Evolutionary conservation across 35 echinoderm and acorn worm species (phyloP), one percentile per base, ranked within the genome.

Genomic region (Eucidaris tribuloides): DNA sequence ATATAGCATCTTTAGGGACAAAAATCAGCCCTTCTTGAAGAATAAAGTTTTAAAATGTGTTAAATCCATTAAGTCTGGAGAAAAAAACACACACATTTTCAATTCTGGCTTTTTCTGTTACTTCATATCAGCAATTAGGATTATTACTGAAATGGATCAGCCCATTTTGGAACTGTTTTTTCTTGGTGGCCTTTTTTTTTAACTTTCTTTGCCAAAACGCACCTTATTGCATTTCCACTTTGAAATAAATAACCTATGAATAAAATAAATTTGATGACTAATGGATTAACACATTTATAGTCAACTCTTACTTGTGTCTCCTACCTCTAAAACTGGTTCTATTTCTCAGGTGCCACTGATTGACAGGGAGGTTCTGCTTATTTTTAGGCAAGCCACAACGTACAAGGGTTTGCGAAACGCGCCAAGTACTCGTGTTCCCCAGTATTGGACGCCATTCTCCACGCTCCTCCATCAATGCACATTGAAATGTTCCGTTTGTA

Each of bases 261-360:
- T n/a, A n/a, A n/a, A n/a, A n/a, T n/a, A n/a, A n/a, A n/a, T n/a
- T n/a, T n/a, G n/a, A n/a, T n/a, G n/a, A n/a, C n/a, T n/a, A n/a
- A n/a, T n/a, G n/a, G n/a, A n/a, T n/a, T n/a, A n/a, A n/a, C n/a
- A n/a, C n/a, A n/a, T n/a, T n/a, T n/a, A n/a, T n/a, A n/a, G n/a
- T n/a, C n/a, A n/a, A n/a, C n/a, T n/a, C n/a, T n/a, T n/a, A n/a
- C 27, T 15, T 20, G 18, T 9, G 29, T 13, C 5, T 80, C 86
- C 55, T 43, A 99, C 96, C 96, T 24, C 71, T 36, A 52, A 99
- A 93, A 74, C 90, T 99, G 32, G 87, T 80, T 23, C 60, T 87
- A 78, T 99, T 99, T 62, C 96, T 83, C 11, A 99, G 62, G 81
- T 99, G 96, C 79, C 91, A 86, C 31, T 90, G 84, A 23, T 65